Evolutionary conservation across 2,113 vertebrate species (phyloP).

Genomic region (Gila orcuttii): DNA sequence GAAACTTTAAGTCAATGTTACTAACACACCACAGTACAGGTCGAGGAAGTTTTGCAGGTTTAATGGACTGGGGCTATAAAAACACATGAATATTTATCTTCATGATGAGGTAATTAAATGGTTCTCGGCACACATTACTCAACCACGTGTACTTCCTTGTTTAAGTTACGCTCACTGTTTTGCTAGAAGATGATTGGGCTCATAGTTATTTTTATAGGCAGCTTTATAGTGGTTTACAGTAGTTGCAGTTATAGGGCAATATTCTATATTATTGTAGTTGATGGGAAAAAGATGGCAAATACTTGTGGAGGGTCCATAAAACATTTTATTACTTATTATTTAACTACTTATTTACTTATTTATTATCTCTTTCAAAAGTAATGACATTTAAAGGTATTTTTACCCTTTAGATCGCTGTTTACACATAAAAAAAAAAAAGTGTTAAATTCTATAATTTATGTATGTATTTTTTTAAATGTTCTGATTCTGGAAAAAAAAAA

Average conservation of each 20-base stretch:
- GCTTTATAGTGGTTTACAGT: background rate
- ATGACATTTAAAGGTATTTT: background rate
- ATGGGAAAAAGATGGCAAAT: background rate
- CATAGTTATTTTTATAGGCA: background rate
- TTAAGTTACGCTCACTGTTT: background rate
- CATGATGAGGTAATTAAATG: background rate
- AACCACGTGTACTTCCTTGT: background rate
- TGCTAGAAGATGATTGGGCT: background rate
- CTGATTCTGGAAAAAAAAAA: too few species aligned
- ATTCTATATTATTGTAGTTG: background rate
- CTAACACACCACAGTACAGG: background rate
- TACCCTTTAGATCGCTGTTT: background rate
- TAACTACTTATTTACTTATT: too few species aligned
- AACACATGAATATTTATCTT: background rate
- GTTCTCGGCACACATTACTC: constrained; percentile 1
- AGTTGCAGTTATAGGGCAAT: background rate
- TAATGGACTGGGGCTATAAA: background rate
- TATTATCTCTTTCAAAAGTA: background rate
- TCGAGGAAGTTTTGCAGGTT: background rate
- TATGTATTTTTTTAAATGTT: too few species aligned
- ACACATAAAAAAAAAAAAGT: too few species aligned
- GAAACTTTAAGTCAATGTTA: too few species aligned
- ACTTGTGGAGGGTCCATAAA: background rate
- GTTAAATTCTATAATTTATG: too few species aligned
- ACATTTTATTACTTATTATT: too few species aligned